Evolutionary conservation across 2,888 invertebrate genomes (phyloP), one percentile per base, ranked within the genome.

Genomic region (Vesta saturnalis): DNA sequence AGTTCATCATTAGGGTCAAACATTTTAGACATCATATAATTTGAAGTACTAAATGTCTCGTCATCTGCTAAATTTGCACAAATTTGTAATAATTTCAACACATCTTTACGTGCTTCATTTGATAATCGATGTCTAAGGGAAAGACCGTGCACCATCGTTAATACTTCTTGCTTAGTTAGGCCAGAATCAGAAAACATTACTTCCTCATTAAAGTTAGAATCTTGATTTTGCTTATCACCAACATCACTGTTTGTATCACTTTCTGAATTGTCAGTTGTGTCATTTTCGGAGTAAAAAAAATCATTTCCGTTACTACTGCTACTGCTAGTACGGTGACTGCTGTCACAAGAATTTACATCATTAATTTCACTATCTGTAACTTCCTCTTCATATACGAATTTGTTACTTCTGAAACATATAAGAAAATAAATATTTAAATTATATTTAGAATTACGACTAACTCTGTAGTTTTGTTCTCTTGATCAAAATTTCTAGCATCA

Each of bases 151-250:
- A n/a, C n/a, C n/a, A n/a, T n/a, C n/a, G n/a, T n/a, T n/a, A n/a
- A n/a, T n/a, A n/a, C n/a, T n/a, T n/a, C n/a, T n/a, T n/a, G n/a
- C n/a, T n/a, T n/a, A n/a, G n/a, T 43, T 43, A 43, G 43, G n/a
- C 43, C 43, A 43, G 43, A 43, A 43, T 43, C 43, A n/a, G 43
- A 43, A 43, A 43, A 43, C 43, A 43, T 43, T 43, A 43, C 43
- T 43, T 43, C n/a, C n/a, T 12, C 43, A 30, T 30, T 30, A 30
- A 30, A 30, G 30, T 30, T 30, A 30, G 30, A 30, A 30, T 30
- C 30, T 30, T 30, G 30, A 30, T 12, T n/a, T 43, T 43, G 5
- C 2, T 5, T 12, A 43, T 43, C 43, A n/a, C n/a, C n/a, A n/a
- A n/a, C n/a, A n/a, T n/a, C n/a, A 43, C 14, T 43, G 43, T 43